Conservation (phyloP, 2,797 vertebrate genomes). For the Chaunax sp. region DNA sequence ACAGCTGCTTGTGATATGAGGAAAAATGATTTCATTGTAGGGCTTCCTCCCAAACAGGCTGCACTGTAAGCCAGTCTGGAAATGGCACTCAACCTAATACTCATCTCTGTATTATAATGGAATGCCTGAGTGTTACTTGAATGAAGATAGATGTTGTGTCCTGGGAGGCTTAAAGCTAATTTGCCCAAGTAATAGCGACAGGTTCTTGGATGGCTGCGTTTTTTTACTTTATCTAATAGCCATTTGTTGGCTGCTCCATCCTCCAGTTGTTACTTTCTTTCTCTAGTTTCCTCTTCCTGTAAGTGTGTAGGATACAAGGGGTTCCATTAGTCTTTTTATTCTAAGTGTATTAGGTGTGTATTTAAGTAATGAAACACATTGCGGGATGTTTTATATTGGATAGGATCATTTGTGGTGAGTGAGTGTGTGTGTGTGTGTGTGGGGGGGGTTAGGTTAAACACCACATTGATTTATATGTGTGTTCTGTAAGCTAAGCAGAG, state of each 20-base stretch:
- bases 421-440: slow-evolving; percentile 13
- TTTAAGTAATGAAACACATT: slow-evolving; percentile 19
- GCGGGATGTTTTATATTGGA: slow-evolving; percentile 15
- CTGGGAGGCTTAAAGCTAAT: slow-evolving; percentile 61
- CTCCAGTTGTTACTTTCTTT: slow-evolving; percentile 53
- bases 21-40: slow-evolving; percentile 60
- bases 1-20: slow-evolving; percentile 54
- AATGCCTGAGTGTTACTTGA: slow-evolving; percentile 50
- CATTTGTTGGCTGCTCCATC: slow-evolving; percentile 54
- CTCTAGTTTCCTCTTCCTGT: slow-evolving; percentile 39
- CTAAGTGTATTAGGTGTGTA: slow-evolving; percentile 11
- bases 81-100: slow-evolving; percentile 60
- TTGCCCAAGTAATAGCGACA: slow-evolving; percentile 55
- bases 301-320: neutral
- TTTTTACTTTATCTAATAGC: slow-evolving; percentile 55
- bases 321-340: slow-evolving; percentile 12
- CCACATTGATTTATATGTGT: too few relatives aligned
- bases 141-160: slow-evolving; percentile 68
- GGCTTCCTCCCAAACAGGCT: slow-evolving; percentile 32
- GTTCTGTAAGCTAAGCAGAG: slow-evolving; percentile 1
- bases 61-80: slow-evolving; percentile 56
- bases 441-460: neutral
- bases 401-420: neutral
- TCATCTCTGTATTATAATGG: slow-evolving; percentile 53
- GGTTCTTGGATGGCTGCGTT: slow-evolving; percentile 54